Base-by-base conservation (phyloP, 2,113 vertebrate genomes). In the Calyptomena viridis region DNA sequence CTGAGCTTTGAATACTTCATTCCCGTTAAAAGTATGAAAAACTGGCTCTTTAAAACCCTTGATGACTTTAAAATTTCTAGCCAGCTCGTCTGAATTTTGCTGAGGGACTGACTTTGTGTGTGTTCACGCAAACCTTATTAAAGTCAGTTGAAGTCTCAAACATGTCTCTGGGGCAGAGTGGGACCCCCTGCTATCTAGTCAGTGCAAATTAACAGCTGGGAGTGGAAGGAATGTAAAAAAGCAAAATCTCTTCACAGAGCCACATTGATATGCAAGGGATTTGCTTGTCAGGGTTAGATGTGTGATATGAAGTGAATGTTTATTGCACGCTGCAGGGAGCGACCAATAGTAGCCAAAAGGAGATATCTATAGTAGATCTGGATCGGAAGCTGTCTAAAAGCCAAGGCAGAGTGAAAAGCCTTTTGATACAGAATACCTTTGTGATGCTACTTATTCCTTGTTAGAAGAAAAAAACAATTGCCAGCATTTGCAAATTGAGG, bases 231-330 rank as follows among this genome's bases (percentile, higher is more conserved):
- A 96, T 95, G 90, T 73, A 93, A 96, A 93, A 94, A 97, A 92
- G 83, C 86, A 92, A 96, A 95, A 94, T 87, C 85, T 88, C 94
- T 96, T 96, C 92, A 93, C 94, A 92, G 86, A 62, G 52, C 60
- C 80, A 68, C 94, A 95, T 96, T 97, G 95, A 97, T 95, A 96
- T 96, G 94, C 95, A 95, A 86, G 76, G 94, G 94, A 96, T 96
- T 94, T 96, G 60, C 92, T 90, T 95, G 95, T 95, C 95, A 92
- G 88, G 66, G 64, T 18, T 73, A 95, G 95, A 96, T 93, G 83
- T 69, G 83, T 94, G 92, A 96, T 96, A 96, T 92, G 92, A 94
- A 97, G 90, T 95, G 95, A 95, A 94, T 96, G 94, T 96, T 96
- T 97, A 95, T 92, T 96, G 90, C 92, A 93, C 85, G 1, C 94